Evolutionary conservation across 2,888 invertebrate species (phyloP).

Genomic region (Drosophila mercatorum): DNA sequence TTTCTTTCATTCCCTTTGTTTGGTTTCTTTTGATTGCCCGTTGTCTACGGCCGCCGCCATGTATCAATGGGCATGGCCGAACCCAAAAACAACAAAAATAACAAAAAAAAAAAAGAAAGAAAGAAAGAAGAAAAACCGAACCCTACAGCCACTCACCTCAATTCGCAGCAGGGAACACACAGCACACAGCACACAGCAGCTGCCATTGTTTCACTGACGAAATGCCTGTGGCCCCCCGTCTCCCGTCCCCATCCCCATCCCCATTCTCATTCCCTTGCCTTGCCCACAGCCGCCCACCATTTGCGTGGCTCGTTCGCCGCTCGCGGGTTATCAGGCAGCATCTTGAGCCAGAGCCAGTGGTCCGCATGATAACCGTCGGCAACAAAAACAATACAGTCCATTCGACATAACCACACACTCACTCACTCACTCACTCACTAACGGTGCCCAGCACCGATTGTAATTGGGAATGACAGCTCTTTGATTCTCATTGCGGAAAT

Average conservation of each 20-base stretch:
- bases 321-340: conserved; percentile 36
- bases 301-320: conserved; percentile 6
- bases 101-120: neutral
- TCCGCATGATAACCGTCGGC: conserved; percentile 23
- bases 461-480: conserved; percentile 18
- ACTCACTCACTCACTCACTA: neutral
- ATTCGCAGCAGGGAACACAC: conserved; percentile 27
- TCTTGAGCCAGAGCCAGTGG: conserved; percentile 18
- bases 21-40: conserved; percentile 50
- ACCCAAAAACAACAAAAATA: conserved; percentile 9
- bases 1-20: conserved; percentile 36
- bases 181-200: conserved; percentile 21
- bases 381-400: neutral
- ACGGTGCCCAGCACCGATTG: neutral
- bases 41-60: conserved; percentile 26
- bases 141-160: conserved; percentile 44
- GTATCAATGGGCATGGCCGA: conserved; percentile 43
- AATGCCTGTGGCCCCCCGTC: conserved; percentile 14
- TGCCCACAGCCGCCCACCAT: neutral
- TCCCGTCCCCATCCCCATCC: neutral
- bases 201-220: conserved; percentile 37
- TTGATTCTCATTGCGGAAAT: conserved; percentile 8
- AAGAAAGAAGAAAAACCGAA: conserved; percentile 9
- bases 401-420: conserved; percentile 4
- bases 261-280: neutral